A percentile compares a stretch with the other conserved stretches of the same genome.
phyloP scores from a whole-genome alignment of 2,797 vertebrate genomes.

The Diplodus sargus region DNA sequence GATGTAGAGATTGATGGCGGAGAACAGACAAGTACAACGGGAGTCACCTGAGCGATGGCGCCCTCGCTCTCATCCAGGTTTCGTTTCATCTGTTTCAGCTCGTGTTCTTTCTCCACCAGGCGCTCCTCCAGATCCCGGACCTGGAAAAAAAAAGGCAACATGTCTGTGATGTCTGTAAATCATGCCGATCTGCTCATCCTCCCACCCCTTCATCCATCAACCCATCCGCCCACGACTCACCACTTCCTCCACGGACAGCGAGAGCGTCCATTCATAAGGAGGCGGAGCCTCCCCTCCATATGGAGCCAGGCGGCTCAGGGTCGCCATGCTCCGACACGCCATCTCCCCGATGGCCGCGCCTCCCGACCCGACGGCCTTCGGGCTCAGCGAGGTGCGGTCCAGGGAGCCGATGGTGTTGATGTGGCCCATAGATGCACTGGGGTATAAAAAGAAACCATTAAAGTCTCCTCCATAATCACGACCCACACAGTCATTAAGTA shows the following conservation, averaged over 20 bases:
- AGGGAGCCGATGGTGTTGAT: conserved; percentile 96
- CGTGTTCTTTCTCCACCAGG: conserved; percentile 91
- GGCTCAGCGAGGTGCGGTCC: conserved; percentile 85
- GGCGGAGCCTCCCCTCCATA: conserved; percentile 89
- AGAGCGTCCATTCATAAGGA: conserved; percentile 92
- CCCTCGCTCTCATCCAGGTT: conserved; percentile 92
- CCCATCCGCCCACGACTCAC: conserved; percentile 64
- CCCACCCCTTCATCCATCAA: neutral
- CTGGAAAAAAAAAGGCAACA: conserved; percentile 49
- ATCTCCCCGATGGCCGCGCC: conserved; percentile 81
- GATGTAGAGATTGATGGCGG: neutral
- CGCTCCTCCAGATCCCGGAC: conserved; percentile 91
- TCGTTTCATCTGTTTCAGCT: conserved; percentile 93
- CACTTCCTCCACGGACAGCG: conserved; percentile 91
- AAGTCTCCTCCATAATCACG: conserved; percentile 38
- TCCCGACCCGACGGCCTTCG: conserved; percentile 79
- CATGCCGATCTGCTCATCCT: conserved; percentile 1
- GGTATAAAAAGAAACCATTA: conserved; percentile 18
- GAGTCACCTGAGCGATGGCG: conserved; percentile 92
- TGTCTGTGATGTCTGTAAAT: conserved; percentile 12
- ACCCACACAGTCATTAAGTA: conserved; percentile 25
- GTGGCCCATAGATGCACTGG: conserved; percentile 95
- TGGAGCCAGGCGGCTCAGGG: conserved; percentile 89
- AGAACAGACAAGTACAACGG: neutral
- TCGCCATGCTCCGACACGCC: conserved; percentile 90